A percentile compares a stretch with the other conserved stretches of the same genome.
These are phyloP conservation scores for Cataglyphis albicans DNA, from an alignment of 2,888 invertebrate species.

Conservation along the genomic window DNA sequence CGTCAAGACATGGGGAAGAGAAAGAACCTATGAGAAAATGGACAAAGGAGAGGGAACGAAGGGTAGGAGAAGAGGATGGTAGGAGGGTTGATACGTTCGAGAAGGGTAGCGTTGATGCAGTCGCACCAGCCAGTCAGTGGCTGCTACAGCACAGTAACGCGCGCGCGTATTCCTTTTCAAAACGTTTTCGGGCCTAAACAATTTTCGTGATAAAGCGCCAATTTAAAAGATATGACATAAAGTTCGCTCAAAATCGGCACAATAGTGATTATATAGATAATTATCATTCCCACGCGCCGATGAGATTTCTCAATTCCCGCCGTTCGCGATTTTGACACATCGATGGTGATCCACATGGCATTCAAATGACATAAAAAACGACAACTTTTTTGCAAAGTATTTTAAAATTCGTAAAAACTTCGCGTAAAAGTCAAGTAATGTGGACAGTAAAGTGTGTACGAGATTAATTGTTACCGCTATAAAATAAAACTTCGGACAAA, in stretches of 20 bases:
- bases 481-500: slow-evolving; percentile 30
- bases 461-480: background rate
- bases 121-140: slow-evolving; percentile 83
- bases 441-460: background rate
- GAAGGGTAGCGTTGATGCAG: slow-evolving; percentile 80
- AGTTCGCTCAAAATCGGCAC: slow-evolving; percentile 30
- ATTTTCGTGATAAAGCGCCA: slow-evolving; percentile 27
- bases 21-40: slow-evolving; percentile 43
- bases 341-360: slow-evolving; percentile 9
- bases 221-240: slow-evolving; percentile 60
- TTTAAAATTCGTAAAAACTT: background rate
- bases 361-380: slow-evolving; percentile 19
- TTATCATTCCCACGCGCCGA: background rate
- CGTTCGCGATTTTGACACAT: slow-evolving; percentile 1
- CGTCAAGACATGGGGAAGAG: slow-evolving; percentile 51
- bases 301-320: background rate
- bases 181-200: slow-evolving; percentile 31
- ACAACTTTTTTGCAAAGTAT: background rate
- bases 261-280: background rate
- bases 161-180: slow-evolving; percentile 70
- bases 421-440: background rate
- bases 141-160: slow-evolving; percentile 83
- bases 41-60: slow-evolving; percentile 35
- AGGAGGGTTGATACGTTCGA: slow-evolving; percentile 76
- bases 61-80: slow-evolving; percentile 53